Percentiles rank a stretch among this genome's conserved stretches.
Evolutionary conservation across 2,113 vertebrate genomes (phyloP).

Genomic region (Caretta caretta): DNA sequence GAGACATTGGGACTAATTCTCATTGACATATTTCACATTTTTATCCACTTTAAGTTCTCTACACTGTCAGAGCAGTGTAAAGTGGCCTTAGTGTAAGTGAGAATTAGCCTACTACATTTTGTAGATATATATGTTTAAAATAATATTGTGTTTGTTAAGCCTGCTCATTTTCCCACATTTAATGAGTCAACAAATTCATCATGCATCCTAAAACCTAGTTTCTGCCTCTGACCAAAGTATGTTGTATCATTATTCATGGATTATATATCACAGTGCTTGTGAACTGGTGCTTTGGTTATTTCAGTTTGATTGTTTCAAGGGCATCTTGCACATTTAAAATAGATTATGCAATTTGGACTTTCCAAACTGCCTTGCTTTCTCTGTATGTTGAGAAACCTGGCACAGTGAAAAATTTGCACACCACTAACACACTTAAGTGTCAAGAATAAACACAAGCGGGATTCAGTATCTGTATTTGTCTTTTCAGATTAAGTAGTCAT

Average conservation of each 20-base stretch:
- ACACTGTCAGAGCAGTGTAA: neutral
- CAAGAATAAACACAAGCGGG: neutral
- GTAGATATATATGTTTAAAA: neutral
- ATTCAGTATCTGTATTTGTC: neutral
- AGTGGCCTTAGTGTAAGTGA: neutral
- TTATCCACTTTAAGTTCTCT: neutral
- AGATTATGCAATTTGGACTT: neutral
- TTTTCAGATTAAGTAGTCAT: slow-evolving; percentile 10
- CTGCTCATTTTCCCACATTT: slow-evolving; percentile 5
- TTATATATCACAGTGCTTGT: neutral
- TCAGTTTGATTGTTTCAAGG: neutral
- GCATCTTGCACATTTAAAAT: neutral
- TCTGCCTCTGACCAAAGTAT: neutral
- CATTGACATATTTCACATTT: neutral
- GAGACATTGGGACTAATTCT: neutral
- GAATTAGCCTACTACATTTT: neutral
- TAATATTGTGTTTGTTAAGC: neutral
- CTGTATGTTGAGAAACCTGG: neutral
- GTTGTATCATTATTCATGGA: neutral
- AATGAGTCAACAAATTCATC: neutral
- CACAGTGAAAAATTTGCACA: neutral
- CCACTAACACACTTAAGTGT: neutral
- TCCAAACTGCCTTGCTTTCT: neutral
- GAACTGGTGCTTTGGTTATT: neutral
- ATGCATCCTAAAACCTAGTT: neutral